Evolutionary conservation across 2,888 invertebrate species (phyloP).

Genomic region (Stegana nigrithorax): DNA sequence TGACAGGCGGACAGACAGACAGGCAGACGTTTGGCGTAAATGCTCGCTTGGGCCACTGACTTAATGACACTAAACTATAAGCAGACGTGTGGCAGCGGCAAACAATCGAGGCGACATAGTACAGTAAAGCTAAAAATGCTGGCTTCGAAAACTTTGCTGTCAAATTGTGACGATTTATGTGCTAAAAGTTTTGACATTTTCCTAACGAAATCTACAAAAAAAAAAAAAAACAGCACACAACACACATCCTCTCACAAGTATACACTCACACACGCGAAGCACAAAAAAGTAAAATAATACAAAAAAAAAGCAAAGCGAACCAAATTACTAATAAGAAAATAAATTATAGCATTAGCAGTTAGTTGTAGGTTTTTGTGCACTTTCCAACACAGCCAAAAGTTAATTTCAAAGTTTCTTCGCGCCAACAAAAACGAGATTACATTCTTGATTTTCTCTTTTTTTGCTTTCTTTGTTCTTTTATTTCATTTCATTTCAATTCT

Average conservation of each 20-base stretch:
- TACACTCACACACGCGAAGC: not conserved
- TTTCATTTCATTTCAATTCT: too few relatives aligned
- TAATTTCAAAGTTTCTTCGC: slow-evolving; percentile 14
- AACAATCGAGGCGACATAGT: not conserved
- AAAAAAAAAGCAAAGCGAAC: not conserved
- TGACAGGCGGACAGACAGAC: not conserved
- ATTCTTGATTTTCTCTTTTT: not conserved
- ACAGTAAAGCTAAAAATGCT: slow-evolving; percentile 3
- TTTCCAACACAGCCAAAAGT: slow-evolving; percentile 4
- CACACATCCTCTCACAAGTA: too few relatives aligned
- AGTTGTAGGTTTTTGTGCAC: not conserved
- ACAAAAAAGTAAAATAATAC: not conserved
- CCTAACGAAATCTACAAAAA: slow-evolving; percentile 40
- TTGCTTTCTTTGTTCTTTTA: not conserved
- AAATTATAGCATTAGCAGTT: slow-evolving; percentile 24
- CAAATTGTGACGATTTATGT: slow-evolving; percentile 49
- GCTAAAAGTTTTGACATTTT: slow-evolving; percentile 51
- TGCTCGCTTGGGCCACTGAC: slow-evolving; percentile 8
- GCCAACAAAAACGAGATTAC: not conserved
- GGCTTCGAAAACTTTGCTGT: slow-evolving; percentile 31
- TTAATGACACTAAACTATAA: slow-evolving; percentile 19
- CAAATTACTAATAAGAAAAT: slow-evolving; percentile 35
- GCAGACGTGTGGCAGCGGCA: not conserved
- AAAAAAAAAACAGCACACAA: too few relatives aligned
- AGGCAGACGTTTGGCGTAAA: too few relatives aligned